phyloP scores from a whole-genome alignment of 2,888 invertebrate species.

The Empis stercorea region DNA sequence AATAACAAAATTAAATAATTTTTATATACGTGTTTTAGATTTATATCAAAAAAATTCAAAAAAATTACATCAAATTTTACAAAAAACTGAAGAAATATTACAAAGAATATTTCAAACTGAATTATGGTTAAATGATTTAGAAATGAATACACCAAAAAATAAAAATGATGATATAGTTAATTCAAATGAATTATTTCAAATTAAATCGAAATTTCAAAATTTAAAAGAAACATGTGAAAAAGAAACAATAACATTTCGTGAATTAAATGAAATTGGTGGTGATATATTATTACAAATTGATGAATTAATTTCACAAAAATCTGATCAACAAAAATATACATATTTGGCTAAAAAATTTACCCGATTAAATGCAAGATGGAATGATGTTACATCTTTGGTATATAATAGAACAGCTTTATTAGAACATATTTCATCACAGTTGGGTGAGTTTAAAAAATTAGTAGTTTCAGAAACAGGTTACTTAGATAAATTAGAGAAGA shows the following conservation, averaged over 20 bases:
- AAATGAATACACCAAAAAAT: conserved; percentile 47
- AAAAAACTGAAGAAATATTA: conserved; percentile 27
- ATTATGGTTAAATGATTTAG: conserved; percentile 50
- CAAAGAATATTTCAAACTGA: conserved; percentile 31
- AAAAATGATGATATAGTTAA: conserved; percentile 45
- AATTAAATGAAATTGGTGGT: conserved; percentile 55
- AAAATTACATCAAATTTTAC: conserved; percentile 23
- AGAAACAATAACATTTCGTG: conserved; percentile 50
- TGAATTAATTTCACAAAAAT: conserved; percentile 25
- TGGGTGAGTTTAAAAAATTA: conserved; percentile 65
- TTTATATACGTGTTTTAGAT: conserved; percentile 26
- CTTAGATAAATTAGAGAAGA: conserved; percentile 66
- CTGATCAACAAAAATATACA: conserved; percentile 38
- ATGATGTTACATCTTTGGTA: conserved; percentile 51
- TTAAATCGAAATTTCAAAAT: conserved; percentile 55
- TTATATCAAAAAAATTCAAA: conserved; percentile 24
- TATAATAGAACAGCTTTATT: conserved; percentile 54
- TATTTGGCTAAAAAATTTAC: conserved; percentile 53
- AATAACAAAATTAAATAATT: conserved; percentile 27
- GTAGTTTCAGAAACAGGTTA: conserved; percentile 61
- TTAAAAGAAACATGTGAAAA: conserved; percentile 61
- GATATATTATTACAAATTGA: conserved; percentile 49
- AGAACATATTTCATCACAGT: conserved; percentile 62
- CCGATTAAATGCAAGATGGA: conserved; percentile 59
- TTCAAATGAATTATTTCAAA: conserved; percentile 56